Evolutionary conservation across 2,797 vertebrate genomes (phyloP).

Genomic region (Garrulus glandarius): DNA sequence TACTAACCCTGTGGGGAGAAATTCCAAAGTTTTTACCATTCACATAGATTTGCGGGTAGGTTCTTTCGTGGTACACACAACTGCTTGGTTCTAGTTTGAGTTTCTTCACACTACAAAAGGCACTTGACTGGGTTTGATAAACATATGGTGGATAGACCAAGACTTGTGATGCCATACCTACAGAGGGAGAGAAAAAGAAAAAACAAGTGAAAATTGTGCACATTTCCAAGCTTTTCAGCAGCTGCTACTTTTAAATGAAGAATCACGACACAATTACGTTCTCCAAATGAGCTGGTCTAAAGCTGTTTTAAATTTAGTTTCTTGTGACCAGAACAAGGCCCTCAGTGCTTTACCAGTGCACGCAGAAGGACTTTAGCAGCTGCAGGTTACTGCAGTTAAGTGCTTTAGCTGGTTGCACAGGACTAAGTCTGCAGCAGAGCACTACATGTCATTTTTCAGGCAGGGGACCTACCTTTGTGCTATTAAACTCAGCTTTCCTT

Average conservation of each 20-base stretch:
- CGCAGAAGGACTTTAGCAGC: neutral
- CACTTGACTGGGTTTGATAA: slow-evolving; percentile 99
- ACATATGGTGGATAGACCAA: slow-evolving; percentile 99
- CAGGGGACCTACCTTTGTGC: neutral
- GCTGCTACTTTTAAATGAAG: neutral
- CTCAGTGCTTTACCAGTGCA: rapidly evolving
- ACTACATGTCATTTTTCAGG: neutral
- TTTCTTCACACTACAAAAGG: slow-evolving; percentile 99
- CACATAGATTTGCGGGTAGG: slow-evolving; percentile 90
- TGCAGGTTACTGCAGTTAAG: neutral
- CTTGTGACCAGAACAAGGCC: neutral
- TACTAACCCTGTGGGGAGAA: slow-evolving; percentile 83
- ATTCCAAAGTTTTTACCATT: slow-evolving; percentile 93
- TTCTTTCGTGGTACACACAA: slow-evolving; percentile 95
- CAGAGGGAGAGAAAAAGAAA: neutral
- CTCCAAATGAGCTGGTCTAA: neutral
- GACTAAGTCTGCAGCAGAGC: neutral
- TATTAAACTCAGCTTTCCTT: neutral
- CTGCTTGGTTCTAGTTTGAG: slow-evolving; percentile 97
- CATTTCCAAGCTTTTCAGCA: neutral
- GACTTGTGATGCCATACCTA: slow-evolving; percentile 99
- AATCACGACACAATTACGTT: rapidly evolving
- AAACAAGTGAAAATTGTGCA: neutral
- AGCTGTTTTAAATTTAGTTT: neutral
- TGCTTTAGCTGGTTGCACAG: neutral